phyloP scores from a whole-genome alignment of 1,140 invertebrate genomes.

The Leucophenga varia region DNA sequence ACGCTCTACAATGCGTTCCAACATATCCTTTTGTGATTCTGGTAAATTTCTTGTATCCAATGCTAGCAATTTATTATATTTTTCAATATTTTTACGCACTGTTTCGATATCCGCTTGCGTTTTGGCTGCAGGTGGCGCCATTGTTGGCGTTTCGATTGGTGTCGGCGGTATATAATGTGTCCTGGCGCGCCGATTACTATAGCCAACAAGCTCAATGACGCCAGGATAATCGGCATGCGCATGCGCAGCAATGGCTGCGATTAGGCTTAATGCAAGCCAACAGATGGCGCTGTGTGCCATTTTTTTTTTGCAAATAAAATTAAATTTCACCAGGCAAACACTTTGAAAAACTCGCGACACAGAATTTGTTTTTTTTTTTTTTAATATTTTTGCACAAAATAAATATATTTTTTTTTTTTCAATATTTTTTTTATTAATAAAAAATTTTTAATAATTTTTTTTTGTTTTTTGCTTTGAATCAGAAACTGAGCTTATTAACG shows the following conservation, averaged over 20 bases:
- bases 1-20: slow-evolving; percentile 52
- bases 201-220: slow-evolving; percentile 51
- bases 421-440: slow-evolving; percentile 4
- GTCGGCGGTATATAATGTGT: slow-evolving; percentile 36
- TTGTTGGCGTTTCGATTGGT: slow-evolving; percentile 15
- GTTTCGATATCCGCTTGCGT: slow-evolving; percentile 50
- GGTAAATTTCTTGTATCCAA: slow-evolving; percentile 51
- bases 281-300: slow-evolving; percentile 39
- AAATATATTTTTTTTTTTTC: slow-evolving; percentile 13
- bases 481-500: slow-evolving; percentile 14
- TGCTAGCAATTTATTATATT: slow-evolving; percentile 48
- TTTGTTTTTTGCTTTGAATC: slow-evolving; percentile 10
- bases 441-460: slow-evolving; percentile 10
- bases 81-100: slow-evolving; percentile 49
- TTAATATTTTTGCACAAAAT: background rate
- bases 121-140: slow-evolving; percentile 34
- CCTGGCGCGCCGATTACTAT: slow-evolving; percentile 48
- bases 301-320: slow-evolving; percentile 4
- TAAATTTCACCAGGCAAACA: background rate
- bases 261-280: slow-evolving; percentile 21
- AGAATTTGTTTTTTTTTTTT: background rate
- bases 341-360: slow-evolving; percentile 7
- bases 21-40: slow-evolving; percentile 53
- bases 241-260: slow-evolving; percentile 5
- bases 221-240: slow-evolving; percentile 43